Base-by-base conservation (phyloP, 2,888 invertebrate species). In the Dryobotodes eremita region DNA sequence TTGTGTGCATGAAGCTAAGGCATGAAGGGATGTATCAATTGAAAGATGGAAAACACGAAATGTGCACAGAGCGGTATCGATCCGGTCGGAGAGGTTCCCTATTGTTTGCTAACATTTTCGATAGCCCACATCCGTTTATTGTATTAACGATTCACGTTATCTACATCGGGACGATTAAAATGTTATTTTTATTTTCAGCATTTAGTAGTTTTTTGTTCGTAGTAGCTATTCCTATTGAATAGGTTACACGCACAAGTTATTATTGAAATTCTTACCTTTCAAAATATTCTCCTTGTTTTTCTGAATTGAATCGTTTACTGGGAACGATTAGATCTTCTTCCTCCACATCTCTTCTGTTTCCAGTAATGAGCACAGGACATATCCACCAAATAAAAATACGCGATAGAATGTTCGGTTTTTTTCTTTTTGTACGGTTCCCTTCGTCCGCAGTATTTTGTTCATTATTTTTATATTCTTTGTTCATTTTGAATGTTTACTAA, bases 321-420 rank as follows among this genome's bases (percentile, higher is more conserved):
- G 97, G 97, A 66, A 92, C 82, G 50, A 98, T 97, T 46, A 98
- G 95, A 93, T 98, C 98, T 15, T 96, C 95, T 73, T 98, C 97
- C 88, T 97, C 97, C 20, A 98, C 94, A 80, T 97, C 97, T 85
- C 97, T 95, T 89, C 92, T 96, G 78, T 97, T 96, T 10, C 98
- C 98, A 87, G 96, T 97, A 76, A 96, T 93, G 15, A 97, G 89
- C 73, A 97, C 95, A 15, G 97, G 97, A 82, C 95, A 95, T 79
- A 97, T 91, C 97, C 97, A 97, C 91, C 97, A 97, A 59, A 97
- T 88, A 82, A 97, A 96, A 36, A 97, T 72, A 80, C 91, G 92
- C 2, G 97, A 96, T 2, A 97, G 80, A 66, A 95, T 79, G 82
- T 96, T 96, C 0, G 96, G 95, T n/a, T 94, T 94, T 75, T 83